Evolutionary conservation across 2,797 vertebrate species (phyloP), one percentile per base, ranked within the genome.

Genomic region (Nyctalus aviator): DNA sequence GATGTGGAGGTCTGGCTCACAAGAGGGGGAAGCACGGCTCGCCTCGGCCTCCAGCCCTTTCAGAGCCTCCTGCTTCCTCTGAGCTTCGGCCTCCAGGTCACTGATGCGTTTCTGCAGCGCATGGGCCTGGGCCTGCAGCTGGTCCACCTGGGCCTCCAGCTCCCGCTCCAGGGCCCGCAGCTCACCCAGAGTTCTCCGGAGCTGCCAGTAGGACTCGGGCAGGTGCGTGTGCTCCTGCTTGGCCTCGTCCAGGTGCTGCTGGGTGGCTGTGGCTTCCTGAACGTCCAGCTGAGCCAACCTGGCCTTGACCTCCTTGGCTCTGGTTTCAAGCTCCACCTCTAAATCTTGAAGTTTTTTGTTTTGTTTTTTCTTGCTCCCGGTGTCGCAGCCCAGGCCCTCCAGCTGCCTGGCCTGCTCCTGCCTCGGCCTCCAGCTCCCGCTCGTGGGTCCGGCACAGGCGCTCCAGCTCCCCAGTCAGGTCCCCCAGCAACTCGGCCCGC

Each of bases 101-200:
- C 99, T 98, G 95, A 98, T 76, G 76, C 96, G 98, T 37, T 79
- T 97, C 95, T 98, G 98, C 91, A 99, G 98, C 64, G 84, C 97
- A 81, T 98, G 98, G 69, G 98, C 99, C 87, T 98, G 98, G 0
- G 98, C 96, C 97, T 99, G 98, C 82, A 99, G 96, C 95, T 98
- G 91, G 0, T 97, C 97, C 98, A 99, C 98, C 96, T 98, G 98
- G n/a, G 97, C 96, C 97, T 99, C 99, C 97, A 99, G 97, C 62
- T 98, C 97, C 12, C 97, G 96, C 75, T 98, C 98, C 93, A 97
- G 98, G 94, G 98, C 98, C 96, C 91, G 98, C 17, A 98, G 97
- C 94, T 98, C 97, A 20, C 97, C 97, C 0, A 98, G 37, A 25
- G 93, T 50, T 41, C 14, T 62, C 0, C 69, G 95, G 41, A 98